Base-by-base conservation (phyloP, 2,113 vertebrate species). In the Indicator maculatus region DNA sequence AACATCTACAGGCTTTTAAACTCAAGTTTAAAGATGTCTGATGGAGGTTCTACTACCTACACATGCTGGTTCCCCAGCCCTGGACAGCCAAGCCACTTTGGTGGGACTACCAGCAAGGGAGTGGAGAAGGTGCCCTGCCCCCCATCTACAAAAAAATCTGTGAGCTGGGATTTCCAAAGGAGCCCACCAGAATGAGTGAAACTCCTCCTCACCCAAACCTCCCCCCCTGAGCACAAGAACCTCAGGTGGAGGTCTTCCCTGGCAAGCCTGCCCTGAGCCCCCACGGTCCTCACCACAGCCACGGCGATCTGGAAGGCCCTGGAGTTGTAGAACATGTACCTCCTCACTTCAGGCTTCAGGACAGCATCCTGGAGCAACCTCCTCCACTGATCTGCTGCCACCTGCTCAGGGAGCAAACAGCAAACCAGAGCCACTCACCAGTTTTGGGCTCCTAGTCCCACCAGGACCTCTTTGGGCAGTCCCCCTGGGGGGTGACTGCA, bases 261-360 rank as follows among this genome's bases (percentile, higher is more conserved):
- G 11, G 59, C 45, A 72, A 27, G 45, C 65, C 52, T 26, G 44
- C 4, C 15, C 15, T 16, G n/a, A 58, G 8, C 33, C 26, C n/a
- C 3, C 8, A 0, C 15, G 4, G 30, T 67, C 59, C 98, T 98
- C 81, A 98, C 98, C 97, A 96, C 83, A 0, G 98, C 97, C 0
- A 98, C 95, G 89, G 96, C 96, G 17, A 98, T 96, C 76, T 96
- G 91, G 95, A 96, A 92, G 0, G 28, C 95, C 78, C 96, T 95
- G 39, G 98, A 98, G 96, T 97, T 98, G 94, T 98, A 98, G 85
- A 97, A 92, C 72, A 98, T 91, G 79, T 95, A 98, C 14, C 96
- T 81, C 60, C 97, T 97, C 86, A 98, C 97, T 61, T 95, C 91
- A 7, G 98, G 97, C 55, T 96, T 96, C 94, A 98, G 76, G 6